Evolutionary conservation across 2,113 vertebrate genomes (phyloP).

Genomic region (Myotis davidii): DNA sequence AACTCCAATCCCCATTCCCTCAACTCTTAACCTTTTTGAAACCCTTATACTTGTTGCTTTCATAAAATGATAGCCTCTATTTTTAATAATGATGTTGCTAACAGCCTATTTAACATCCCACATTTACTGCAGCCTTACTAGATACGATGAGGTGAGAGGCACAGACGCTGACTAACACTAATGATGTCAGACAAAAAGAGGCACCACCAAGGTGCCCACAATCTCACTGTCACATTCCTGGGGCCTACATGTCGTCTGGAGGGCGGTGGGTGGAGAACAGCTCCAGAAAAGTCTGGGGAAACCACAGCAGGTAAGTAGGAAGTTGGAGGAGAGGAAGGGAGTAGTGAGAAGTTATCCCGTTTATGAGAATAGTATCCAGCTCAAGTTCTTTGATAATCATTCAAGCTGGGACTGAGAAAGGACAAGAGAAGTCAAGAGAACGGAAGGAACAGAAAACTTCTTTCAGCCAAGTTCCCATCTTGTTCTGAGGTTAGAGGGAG

Average conservation of each 20-base stretch:
- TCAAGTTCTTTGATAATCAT: not conserved
- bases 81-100: not conserved
- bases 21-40: not conserved
- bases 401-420: not conserved
- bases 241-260: not conserved
- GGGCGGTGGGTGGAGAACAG: not conserved
- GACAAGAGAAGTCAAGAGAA: not conserved
- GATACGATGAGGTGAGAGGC: not conserved
- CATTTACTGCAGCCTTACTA: not conserved
- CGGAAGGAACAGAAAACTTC: not conserved
- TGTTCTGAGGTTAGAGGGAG: not conserved
- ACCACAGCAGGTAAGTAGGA: not conserved
- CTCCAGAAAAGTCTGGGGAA: not conserved
- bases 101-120: not conserved
- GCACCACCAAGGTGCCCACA: not conserved
- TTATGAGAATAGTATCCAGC: not conserved
- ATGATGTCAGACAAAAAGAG: not conserved
- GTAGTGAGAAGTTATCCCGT: not conserved
- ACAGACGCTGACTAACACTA: not conserved
- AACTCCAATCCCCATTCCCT: not conserved
- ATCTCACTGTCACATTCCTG: not conserved
- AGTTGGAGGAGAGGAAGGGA: not conserved
- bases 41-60: not conserved
- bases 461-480: not conserved
- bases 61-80: not conserved